Conservation (phyloP, 2,888 invertebrate species). For the Nymphalis polychloros region DNA sequence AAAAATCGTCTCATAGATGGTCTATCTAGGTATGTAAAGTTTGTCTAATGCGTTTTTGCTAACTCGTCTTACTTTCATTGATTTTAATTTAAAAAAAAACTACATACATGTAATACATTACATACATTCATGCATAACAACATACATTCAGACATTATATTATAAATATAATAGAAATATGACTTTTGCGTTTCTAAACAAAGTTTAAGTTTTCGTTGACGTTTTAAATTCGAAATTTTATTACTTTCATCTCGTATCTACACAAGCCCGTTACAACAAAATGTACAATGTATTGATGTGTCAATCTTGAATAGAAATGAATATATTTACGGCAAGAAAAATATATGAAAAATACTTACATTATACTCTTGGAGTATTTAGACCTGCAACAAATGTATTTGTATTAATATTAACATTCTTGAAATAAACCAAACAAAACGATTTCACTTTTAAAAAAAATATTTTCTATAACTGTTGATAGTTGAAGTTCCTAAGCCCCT, state of each 20-base stretch:
- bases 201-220: neutral
- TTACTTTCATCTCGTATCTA: neutral
- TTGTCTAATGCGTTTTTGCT: no score
- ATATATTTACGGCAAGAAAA: neutral
- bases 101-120: no score
- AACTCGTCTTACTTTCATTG: no score
- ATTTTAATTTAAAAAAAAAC: no score
- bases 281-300: neutral
- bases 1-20: no score
- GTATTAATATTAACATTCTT: neutral
- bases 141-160: no score
- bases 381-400: slow-evolving; percentile 26
- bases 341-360: slow-evolving; percentile 18
- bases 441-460: no score
- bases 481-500: no score
- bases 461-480: no score
- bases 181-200: neutral
- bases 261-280: neutral
- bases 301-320: neutral
- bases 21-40: no score
- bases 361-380: slow-evolving; percentile 12
- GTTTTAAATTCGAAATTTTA: neutral
- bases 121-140: no score
- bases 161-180: neutral
- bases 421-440: neutral